phyloP scores from a whole-genome alignment of 2,888 invertebrate genomes.

The Eurytoma adleriae region DNA sequence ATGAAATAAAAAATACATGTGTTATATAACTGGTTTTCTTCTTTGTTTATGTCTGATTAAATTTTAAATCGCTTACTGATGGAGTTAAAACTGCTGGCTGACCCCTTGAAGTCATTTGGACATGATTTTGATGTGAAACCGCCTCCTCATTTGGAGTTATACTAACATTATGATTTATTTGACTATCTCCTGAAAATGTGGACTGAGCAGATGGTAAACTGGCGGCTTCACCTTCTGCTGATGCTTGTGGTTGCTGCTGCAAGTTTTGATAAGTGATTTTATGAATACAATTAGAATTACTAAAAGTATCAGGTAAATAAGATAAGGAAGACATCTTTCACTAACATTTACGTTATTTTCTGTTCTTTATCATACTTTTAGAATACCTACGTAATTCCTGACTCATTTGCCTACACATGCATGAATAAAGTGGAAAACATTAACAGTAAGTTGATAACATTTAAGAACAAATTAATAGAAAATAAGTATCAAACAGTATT shows the following conservation, averaged over 20 bases:
- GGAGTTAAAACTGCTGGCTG: conserved; percentile 32
- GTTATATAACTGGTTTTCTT: neutral
- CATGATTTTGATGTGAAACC: conserved; percentile 30
- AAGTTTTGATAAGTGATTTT: conserved; percentile 34
- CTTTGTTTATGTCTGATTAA: neutral
- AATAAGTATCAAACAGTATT: too few species aligned
- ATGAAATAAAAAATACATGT: conserved; percentile 6
- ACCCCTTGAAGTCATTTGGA: conserved; percentile 30
- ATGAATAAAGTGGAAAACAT: too few species aligned
- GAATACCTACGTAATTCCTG: too few species aligned
- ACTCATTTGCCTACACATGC: too few species aligned
- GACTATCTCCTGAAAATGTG: conserved; percentile 41
- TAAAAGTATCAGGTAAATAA: conserved; percentile 19
- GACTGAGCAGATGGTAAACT: conserved; percentile 40
- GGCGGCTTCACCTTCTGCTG: conserved; percentile 17
- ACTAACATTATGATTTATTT: conserved; percentile 28
- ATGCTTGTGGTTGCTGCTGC: conserved; percentile 35
- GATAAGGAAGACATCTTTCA: conserved; percentile 34
- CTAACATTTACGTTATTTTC: conserved; percentile 28
- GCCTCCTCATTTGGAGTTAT: conserved; percentile 42
- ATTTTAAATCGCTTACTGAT: conserved; percentile 27
- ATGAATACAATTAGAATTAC: conserved; percentile 44
- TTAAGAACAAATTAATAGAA: too few species aligned
- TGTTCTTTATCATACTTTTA: neutral
- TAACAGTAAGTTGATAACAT: too few species aligned